phyloP scores from a whole-genome alignment of 1,140 invertebrate genomes.

The Drosophila bipectinata region DNA sequence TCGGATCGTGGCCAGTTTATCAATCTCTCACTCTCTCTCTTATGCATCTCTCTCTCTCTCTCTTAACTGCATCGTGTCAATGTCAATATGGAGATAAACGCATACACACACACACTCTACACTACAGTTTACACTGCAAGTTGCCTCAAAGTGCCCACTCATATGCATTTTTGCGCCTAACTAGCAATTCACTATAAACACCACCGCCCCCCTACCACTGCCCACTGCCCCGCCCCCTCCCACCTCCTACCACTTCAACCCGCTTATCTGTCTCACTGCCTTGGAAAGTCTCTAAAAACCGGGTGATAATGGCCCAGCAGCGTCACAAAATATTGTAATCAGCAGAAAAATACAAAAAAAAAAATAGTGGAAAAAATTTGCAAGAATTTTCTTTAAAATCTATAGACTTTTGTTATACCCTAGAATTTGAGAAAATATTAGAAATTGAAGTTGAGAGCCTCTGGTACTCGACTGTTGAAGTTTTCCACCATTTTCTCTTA shows the following conservation, averaged over 20 bases:
- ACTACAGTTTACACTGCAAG: conserved; percentile 55
- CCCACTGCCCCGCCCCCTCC: neutral
- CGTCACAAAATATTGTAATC: conserved; percentile 52
- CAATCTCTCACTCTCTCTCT: conserved; percentile 8
- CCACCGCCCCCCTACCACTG: neutral
- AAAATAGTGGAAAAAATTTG: conserved; percentile 29
- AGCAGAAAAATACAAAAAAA: conserved; percentile 41
- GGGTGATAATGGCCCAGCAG: conserved; percentile 46
- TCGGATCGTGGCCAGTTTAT: conserved; percentile 8
- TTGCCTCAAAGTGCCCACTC: conserved; percentile 45
- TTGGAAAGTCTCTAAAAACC: conserved; percentile 34
- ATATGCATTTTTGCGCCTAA: conserved; percentile 42
- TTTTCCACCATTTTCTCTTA: neutral
- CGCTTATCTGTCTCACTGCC: neutral
- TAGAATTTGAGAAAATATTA: neutral
- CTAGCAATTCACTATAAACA: conserved; percentile 30
- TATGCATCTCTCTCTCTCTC: conserved; percentile 1
- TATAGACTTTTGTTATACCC: neutral
- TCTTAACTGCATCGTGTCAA: conserved; percentile 36
- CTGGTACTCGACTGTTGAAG: too few relatives aligned
- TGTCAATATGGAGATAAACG: conserved; percentile 24
- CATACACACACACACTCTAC: conserved; percentile 14
- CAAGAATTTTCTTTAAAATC: neutral
- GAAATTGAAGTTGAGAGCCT: too few relatives aligned
- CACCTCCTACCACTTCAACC: neutral